These are phyloP conservation scores for Heliconius sara DNA, from an alignment of 2,888 invertebrate species.

Conservation along the genomic window DNA sequence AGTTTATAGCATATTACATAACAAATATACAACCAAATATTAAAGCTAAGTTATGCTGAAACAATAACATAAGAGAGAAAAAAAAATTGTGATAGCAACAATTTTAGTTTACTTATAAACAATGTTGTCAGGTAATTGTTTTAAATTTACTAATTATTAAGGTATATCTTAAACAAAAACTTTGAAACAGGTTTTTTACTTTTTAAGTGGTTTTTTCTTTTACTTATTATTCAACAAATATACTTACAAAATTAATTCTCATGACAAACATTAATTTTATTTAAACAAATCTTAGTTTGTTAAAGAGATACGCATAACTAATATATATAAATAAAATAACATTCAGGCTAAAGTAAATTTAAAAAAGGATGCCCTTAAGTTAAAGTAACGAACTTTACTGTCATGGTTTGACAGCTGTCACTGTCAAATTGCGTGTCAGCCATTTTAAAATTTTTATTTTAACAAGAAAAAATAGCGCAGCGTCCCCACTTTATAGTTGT, in stretches of 20 bases:
- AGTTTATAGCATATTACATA: conserved; percentile 8
- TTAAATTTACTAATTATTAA: not conserved
- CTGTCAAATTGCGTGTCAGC: conserved; percentile 43
- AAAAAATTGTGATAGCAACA: conserved; percentile 5
- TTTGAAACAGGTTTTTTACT: not conserved
- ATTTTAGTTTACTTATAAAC: not conserved
- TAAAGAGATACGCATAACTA: not conserved
- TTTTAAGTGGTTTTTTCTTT: not conserved
- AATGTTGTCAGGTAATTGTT: not conserved
- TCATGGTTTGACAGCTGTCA: conserved; percentile 51
- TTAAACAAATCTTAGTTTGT: not conserved
- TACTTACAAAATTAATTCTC: not conserved
- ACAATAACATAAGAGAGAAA: not conserved
- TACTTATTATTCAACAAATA: not conserved
- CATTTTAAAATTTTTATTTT: conserved; percentile 44
- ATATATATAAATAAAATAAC: conserved; percentile 15
- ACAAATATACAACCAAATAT: conserved; percentile 33
- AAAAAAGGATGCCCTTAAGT: conserved; percentile 32
- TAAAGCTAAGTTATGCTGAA: conserved; percentile 25
- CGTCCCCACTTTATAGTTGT: conserved; percentile 34
- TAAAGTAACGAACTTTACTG: conserved; percentile 47
- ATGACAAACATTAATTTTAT: not conserved
- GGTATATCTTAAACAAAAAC: not conserved
- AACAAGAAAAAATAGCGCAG: conserved; percentile 49
- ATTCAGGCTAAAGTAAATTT: not conserved